phyloP scores from a whole-genome alignment of 1,140 invertebrate species.

The Onthophagus taurus region DNA sequence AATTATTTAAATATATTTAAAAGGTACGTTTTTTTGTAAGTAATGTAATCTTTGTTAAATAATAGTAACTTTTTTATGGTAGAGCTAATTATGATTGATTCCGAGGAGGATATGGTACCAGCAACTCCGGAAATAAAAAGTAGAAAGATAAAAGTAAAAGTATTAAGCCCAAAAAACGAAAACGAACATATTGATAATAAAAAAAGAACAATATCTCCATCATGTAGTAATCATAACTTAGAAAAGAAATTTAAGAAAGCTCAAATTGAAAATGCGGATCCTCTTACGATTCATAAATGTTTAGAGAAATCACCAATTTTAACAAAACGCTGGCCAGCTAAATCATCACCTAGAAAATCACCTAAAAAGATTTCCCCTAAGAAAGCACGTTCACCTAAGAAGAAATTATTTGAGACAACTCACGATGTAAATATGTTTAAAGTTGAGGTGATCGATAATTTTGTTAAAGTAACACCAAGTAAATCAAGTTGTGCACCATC shows the following conservation, averaged over 20 bases:
- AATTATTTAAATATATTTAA: too few species aligned
- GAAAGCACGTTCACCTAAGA: constrained; percentile 18
- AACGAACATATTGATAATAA: not conserved
- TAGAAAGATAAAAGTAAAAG: too few species aligned
- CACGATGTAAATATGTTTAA: constrained; percentile 28
- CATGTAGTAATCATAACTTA: too few species aligned
- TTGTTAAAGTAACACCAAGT: constrained; percentile 31
- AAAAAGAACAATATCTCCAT: too few species aligned
- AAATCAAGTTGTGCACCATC: constrained; percentile 20
- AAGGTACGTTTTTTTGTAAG: too few species aligned
- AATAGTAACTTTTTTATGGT: not conserved
- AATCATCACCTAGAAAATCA: too few species aligned
- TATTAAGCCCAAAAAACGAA: not conserved
- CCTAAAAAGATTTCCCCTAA: constrained; percentile 1
- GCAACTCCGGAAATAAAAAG: too few species aligned
- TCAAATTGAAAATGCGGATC: too few species aligned
- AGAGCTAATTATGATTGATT: not conserved
- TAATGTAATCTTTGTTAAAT: not conserved
- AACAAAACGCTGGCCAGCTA: too few species aligned
- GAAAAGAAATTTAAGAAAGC: too few species aligned
- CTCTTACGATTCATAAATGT: too few species aligned
- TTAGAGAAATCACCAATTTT: too few species aligned
- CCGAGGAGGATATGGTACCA: not conserved
- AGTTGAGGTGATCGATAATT: constrained; percentile 31
- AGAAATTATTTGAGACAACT: constrained; percentile 29